These are phyloP conservation scores for Drosophila baimaii DNA, from an alignment of 1,140 invertebrate genomes.

Conservation along the genomic window DNA sequence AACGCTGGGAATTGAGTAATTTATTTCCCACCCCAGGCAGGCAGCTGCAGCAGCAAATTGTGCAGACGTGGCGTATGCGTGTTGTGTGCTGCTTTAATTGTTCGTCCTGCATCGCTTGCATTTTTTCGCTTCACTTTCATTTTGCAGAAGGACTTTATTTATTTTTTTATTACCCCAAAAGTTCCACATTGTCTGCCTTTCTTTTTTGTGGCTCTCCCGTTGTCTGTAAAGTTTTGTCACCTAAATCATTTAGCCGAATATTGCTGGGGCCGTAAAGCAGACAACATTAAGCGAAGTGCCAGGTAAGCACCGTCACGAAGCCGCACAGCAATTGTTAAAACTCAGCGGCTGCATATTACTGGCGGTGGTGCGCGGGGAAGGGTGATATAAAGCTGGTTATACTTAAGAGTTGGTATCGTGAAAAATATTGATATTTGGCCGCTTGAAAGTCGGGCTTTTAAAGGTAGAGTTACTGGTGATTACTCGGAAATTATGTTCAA, in stretches of 20 bases:
- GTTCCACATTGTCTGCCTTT: slow-evolving; percentile 15
- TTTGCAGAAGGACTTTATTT: slow-evolving; percentile 28
- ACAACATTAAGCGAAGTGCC: slow-evolving; percentile 42
- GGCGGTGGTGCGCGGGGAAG: no score
- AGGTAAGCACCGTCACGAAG: slow-evolving; percentile 36
- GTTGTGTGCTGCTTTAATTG: slow-evolving; percentile 42
- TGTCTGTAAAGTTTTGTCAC: slow-evolving; percentile 76
- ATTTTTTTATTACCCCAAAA: slow-evolving; percentile 59
- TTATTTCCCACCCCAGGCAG: slow-evolving; percentile 41
- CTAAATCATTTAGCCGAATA: slow-evolving; percentile 76
- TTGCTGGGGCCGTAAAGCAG: slow-evolving; percentile 24
- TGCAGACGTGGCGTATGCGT: slow-evolving; percentile 62
- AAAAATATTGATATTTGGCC: slow-evolving; percentile 14
- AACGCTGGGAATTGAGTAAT: slow-evolving; percentile 58
- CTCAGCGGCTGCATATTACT: slow-evolving; percentile 20
- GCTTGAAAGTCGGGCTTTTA: background rate
- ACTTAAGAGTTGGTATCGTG: background rate
- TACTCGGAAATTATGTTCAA: background rate
- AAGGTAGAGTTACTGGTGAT: background rate
- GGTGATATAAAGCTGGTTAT: slow-evolving; percentile 30
- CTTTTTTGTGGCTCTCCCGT: slow-evolving; percentile 14
- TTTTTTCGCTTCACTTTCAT: slow-evolving; percentile 25
- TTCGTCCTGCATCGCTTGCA: slow-evolving; percentile 50
- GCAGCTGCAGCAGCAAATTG: slow-evolving; percentile 28
- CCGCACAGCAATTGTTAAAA: slow-evolving; percentile 33